phyloP scores from a whole-genome alignment of 2,797 vertebrate species.

The Cuniculus paca region DNA sequence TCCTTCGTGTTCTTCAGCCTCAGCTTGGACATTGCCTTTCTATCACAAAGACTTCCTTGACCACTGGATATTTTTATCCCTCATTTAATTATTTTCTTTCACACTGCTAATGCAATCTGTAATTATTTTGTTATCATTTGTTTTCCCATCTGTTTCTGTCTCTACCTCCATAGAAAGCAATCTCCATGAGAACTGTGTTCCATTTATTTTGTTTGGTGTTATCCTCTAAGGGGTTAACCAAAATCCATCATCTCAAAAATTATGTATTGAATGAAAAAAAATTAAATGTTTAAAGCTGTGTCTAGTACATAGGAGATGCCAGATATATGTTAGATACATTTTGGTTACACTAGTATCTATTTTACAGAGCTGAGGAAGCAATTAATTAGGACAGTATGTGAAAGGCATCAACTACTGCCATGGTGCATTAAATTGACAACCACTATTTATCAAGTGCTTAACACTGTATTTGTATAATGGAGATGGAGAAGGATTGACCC shows the following conservation, averaged over 20 bases:
- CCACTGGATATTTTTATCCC: background rate
- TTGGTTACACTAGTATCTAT: background rate
- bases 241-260: background rate
- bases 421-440: background rate
- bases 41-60: background rate
- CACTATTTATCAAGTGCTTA: background rate
- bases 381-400: background rate
- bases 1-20: background rate
- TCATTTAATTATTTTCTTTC: slow-evolving; percentile 2
- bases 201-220: background rate
- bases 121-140: background rate
- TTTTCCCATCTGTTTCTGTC: background rate
- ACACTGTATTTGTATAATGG: background rate
- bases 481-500: background rate
- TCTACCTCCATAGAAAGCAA: background rate
- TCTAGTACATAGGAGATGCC: background rate
- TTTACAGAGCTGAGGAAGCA: background rate
- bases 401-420: background rate
- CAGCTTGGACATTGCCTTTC: background rate
- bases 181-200: background rate
- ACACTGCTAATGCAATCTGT: background rate
- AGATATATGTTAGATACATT: background rate
- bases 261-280: background rate
- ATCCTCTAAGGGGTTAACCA: background rate
- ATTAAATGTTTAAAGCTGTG: background rate